These are phyloP conservation scores for Phaonia tiefii DNA, from an alignment of 2,888 invertebrate species.

Conservation along the genomic window DNA sequence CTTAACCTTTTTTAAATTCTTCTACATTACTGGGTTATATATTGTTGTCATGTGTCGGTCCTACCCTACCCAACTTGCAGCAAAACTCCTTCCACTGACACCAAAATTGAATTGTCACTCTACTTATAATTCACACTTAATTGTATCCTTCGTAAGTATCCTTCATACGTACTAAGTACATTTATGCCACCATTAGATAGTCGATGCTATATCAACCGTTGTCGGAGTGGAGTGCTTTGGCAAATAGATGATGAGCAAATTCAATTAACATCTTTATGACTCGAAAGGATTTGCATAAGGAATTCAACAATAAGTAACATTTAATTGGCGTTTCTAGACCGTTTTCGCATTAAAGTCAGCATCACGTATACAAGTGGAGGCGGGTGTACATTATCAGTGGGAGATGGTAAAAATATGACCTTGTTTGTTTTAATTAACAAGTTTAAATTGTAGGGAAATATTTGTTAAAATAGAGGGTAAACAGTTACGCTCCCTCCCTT, in stretches of 20 bases:
- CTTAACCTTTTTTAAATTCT: no score
- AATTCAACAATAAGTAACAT: conserved; percentile 38
- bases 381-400: not conserved
- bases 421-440: conserved; percentile 39
- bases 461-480: not conserved
- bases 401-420: conserved; percentile 21
- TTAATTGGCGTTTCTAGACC: conserved; percentile 33
- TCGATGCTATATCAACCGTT: conserved; percentile 21
- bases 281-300: conserved; percentile 36
- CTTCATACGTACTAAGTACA: conserved; percentile 12
- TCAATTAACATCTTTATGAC: conserved; percentile 37
- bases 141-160: conserved; percentile 16
- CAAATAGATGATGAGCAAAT: not conserved
- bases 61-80: no score
- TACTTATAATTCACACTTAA: conserved; percentile 33
- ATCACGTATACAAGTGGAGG: not conserved
- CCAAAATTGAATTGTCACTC: no score
- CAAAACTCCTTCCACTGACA: no score
- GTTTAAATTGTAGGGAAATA: conserved; percentile 16
- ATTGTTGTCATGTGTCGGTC: no score
- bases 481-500: not conserved
- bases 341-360: not conserved
- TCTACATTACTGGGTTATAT: no score
- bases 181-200: conserved; percentile 24
- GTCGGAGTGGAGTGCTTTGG: not conserved